Conservation (phyloP, 2,113 vertebrate genomes). For the Arenaria interpres region DNA sequence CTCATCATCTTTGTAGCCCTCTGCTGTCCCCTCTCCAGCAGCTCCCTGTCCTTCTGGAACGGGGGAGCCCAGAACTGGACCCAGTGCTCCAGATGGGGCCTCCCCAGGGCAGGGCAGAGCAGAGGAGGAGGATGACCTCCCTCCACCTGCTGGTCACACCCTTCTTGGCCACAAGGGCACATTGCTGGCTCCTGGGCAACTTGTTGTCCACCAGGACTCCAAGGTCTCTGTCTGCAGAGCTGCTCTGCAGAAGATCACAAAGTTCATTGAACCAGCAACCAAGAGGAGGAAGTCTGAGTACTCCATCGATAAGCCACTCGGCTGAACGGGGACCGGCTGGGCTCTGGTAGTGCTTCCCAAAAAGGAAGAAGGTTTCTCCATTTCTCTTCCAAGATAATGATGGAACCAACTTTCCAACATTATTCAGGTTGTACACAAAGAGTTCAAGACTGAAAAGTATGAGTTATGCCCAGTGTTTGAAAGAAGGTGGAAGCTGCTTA, state of each 20-base stretch:
- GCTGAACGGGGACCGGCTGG: neutral
- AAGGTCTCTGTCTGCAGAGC: too few relatives aligned
- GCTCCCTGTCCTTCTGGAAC: too few relatives aligned
- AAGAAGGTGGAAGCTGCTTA: neutral
- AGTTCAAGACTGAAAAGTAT: neutral
- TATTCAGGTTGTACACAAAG: neutral
- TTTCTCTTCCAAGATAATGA: neutral
- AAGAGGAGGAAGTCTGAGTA: neutral
- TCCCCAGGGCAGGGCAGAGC: too few relatives aligned
- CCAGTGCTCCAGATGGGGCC: too few relatives aligned
- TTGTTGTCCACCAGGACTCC: too few relatives aligned
- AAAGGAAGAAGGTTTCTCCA: neutral
- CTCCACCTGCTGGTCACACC: too few relatives aligned
- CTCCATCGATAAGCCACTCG: neutral
- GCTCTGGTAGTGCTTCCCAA: neutral
- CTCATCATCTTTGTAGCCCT: too few relatives aligned
- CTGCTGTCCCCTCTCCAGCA: too few relatives aligned
- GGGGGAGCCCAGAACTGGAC: too few relatives aligned
- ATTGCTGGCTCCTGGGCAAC: too few relatives aligned
- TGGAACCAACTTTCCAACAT: neutral
- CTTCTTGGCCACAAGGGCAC: too few relatives aligned
- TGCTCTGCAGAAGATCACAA: neutral
- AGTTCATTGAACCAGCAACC: neutral
- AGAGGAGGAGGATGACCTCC: too few relatives aligned
- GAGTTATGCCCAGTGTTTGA: neutral